Base-by-base conservation (phyloP, 2,888 invertebrate genomes). In the Sturmia bella region DNA sequence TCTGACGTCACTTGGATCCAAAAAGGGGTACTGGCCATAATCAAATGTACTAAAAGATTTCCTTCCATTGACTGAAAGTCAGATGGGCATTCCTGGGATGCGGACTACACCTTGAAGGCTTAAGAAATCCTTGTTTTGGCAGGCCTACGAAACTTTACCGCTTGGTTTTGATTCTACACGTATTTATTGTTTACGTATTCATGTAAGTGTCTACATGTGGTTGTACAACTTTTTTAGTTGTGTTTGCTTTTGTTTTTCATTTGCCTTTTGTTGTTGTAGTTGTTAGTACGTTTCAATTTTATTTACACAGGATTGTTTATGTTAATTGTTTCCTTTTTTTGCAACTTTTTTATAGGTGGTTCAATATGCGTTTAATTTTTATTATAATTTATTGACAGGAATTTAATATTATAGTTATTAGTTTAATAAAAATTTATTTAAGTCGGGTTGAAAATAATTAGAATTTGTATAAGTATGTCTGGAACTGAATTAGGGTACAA, bases 361-460 rank as follows among this genome's bases (percentile, higher is more conserved):
- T 69, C 63, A 68, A 81, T 81, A 57, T 81, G 77, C 72, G 77
- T 81, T 81, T 57, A 68, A 73, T 77, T 81, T 64, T 77, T 69
- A 63, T 76, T 50, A 57, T 15, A 21, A 57, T 41, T 21, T 37
- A 37, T 59, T 59, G 45, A 75, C 24, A 54, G 21, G 61, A 66
- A 56, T 75, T 59, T 64, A 75, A 75, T 59, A 66, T 59, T 56
- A 41, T 59, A n/a, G n/a, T n/a, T n/a, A 64, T 64, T 21, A 37
- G 24, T 19, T 41, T 56, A 43, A 69, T 27, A 43, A 66, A 52
- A 24, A 12, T 11, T 21, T 6, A 7, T 7, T 1, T 32, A 1
- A 3, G 5, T 32, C 9, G 32, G 1, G 5, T 32, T 32, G 5
- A 9, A 32, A 32, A 9, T 32, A 32, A 32, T 6, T n/a, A n/a